Conservation (phyloP, 2,113 vertebrate species). For the Heteronetta atricapilla region DNA sequence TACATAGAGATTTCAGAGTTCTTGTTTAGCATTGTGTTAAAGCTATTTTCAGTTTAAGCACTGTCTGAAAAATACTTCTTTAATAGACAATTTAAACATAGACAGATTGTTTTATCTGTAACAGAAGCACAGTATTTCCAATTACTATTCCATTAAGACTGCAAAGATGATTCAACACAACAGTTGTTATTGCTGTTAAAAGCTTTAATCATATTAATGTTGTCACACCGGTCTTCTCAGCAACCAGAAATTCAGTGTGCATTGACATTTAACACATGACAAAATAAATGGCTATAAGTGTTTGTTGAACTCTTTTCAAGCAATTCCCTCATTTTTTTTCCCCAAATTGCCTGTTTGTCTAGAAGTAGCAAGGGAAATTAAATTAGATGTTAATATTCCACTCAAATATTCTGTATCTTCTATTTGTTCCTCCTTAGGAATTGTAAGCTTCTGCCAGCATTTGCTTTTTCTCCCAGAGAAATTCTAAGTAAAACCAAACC, state of each 20-base stretch:
- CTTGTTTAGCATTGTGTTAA: background rate
- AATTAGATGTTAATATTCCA: conserved; percentile 37
- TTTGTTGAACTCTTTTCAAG: conserved; percentile 35
- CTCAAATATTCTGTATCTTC: background rate
- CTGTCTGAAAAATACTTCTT: conserved; percentile 3
- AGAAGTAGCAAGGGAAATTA: conserved; percentile 34
- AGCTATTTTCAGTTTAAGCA: conserved; percentile 10
- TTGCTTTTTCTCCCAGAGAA: conserved; percentile 50
- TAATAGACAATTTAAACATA: background rate
- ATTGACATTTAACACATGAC: conserved; percentile 43
- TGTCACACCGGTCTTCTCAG: conserved; percentile 42
- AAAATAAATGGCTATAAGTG: conserved; percentile 17
- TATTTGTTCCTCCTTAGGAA: background rate
- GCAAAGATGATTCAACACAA: conserved; percentile 20
- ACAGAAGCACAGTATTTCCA: conserved; percentile 13
- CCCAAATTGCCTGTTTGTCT: background rate
- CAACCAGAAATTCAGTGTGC: background rate
- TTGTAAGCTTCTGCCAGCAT: background rate
- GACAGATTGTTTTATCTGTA: background rate
- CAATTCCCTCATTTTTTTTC: background rate
- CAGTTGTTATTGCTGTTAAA: conserved; percentile 43
- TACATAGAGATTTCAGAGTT: background rate
- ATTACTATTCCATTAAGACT: conserved; percentile 37
- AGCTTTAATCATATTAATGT: conserved; percentile 38
- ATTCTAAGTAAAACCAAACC: background rate